These are phyloP conservation scores for Leptinotarsa texana DNA, from an alignment of 1,140 invertebrate species.

Conservation along the genomic window DNA sequence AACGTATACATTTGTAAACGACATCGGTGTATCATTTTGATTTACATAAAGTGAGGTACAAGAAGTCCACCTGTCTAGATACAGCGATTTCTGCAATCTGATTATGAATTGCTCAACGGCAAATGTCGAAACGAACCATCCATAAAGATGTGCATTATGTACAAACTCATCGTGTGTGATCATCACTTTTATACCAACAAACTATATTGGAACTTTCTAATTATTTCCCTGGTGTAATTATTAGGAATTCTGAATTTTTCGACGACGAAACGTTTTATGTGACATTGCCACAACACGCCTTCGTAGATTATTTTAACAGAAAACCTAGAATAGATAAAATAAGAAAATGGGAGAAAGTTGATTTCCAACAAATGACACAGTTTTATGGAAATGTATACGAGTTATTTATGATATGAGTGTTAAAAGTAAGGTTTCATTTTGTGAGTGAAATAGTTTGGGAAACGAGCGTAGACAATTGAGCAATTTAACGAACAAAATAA, in stretches of 20 bases:
- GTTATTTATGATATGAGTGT: too few relatives aligned
- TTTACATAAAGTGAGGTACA: background rate
- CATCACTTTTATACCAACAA: background rate
- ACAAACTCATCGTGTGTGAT: background rate
- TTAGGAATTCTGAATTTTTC: background rate
- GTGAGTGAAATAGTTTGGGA: too few relatives aligned
- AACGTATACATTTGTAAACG: background rate
- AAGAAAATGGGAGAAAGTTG: too few relatives aligned
- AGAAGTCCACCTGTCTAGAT: background rate
- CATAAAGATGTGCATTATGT: background rate
- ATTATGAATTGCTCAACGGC: background rate
- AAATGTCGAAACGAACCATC: background rate
- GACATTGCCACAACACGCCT: too few relatives aligned
- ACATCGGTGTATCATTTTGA: background rate
- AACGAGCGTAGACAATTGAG: too few relatives aligned
- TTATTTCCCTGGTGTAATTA: background rate
- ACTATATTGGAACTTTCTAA: conserved; percentile 8
- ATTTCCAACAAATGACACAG: too few relatives aligned
- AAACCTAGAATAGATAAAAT: too few relatives aligned
- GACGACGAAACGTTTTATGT: too few relatives aligned
- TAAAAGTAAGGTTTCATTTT: too few relatives aligned
- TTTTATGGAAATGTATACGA: too few relatives aligned
- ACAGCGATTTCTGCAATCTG: background rate
- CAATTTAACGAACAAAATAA: too few relatives aligned
- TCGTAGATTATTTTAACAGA: too few relatives aligned